Evolutionary conservation across 2,797 vertebrate genomes (phyloP).

Genomic region (Hemitrygon akajei): DNA sequence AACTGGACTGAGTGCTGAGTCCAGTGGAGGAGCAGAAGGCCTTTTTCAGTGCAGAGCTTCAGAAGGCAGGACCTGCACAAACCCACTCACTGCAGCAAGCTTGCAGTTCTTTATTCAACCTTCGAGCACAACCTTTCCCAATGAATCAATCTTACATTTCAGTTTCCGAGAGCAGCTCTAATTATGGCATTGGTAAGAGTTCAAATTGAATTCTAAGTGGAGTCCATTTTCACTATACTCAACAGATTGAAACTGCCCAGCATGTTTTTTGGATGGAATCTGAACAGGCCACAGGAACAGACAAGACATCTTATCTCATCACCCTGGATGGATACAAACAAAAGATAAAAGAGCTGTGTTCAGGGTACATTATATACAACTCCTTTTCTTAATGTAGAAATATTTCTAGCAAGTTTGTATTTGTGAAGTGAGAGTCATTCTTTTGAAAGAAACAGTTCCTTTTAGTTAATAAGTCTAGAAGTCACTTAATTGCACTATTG

Average conservation of each 20-base stretch:
- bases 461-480: slow-evolving; percentile 7
- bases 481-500: neutral
- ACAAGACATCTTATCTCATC: neutral
- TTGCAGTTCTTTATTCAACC: too few species aligned
- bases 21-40: too few species aligned
- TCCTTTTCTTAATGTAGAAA: neutral
- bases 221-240: neutral
- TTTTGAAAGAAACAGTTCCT: neutral
- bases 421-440: neutral
- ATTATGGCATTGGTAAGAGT: neutral
- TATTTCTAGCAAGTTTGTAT: neutral
- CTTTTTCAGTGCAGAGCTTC: too few species aligned
- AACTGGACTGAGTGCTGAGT: too few species aligned
- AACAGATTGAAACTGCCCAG: neutral
- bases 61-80: too few species aligned
- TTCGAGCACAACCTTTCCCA: too few species aligned
- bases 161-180: neutral
- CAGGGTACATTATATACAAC: neutral
- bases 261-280: neutral
- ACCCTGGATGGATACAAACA: neutral
- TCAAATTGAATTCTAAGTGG: neutral
- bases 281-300: neutral
- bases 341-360: neutral
- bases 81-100: too few species aligned
- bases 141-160: neutral